Conservation (phyloP, 2,113 vertebrate species). For the Chaetops frenatus region DNA sequence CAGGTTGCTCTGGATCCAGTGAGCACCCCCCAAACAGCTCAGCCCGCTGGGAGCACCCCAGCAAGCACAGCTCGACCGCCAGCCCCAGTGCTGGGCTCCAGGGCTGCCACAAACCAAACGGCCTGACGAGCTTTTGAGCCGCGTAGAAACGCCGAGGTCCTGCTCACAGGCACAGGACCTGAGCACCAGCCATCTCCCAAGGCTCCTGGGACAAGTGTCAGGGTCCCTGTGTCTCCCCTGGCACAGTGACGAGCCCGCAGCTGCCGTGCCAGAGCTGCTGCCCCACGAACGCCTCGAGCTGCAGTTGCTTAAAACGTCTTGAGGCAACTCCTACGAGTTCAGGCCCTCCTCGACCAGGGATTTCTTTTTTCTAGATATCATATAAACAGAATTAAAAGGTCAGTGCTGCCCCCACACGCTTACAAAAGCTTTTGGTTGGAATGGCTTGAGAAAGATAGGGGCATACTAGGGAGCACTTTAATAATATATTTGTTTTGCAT, state of each 20-base stretch:
- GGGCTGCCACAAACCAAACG: neutral
- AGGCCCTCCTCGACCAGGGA: neutral
- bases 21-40: neutral
- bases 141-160: rapidly evolving
- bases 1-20: rapidly evolving
- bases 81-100: rapidly evolving
- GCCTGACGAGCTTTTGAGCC: neutral
- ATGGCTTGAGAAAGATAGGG: neutral
- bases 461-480: neutral
- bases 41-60: rapidly evolving
- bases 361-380: neutral
- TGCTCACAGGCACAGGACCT: neutral
- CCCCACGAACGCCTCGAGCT: neutral
- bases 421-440: conserved; percentile 24
- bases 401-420: conserved; percentile 45
- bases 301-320: rapidly evolving
- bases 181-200: neutral
- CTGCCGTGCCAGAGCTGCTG: neutral
- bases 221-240: neutral
- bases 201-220: neutral
- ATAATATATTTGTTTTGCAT: neutral
- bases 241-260: rapidly evolving
- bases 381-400: conserved; percentile 47
- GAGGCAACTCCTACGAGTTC: neutral
- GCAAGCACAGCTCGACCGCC: rapidly evolving